These are phyloP conservation scores for Lipophrys pholis DNA, from an alignment of 2,113 vertebrate species.

Conservation along the genomic window DNA sequence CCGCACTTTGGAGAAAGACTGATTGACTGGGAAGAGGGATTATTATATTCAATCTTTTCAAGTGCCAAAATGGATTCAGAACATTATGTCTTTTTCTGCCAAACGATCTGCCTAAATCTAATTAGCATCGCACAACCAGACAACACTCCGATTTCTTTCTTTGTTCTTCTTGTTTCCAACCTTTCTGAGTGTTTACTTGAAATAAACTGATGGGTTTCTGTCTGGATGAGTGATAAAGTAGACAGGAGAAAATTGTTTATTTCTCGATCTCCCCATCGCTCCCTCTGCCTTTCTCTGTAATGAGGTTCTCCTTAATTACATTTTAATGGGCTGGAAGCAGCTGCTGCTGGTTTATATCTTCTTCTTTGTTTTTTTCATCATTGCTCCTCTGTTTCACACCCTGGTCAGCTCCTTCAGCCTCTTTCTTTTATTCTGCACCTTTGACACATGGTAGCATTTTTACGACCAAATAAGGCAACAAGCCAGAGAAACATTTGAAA, in stretches of 20 bases:
- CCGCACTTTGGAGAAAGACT: constrained; percentile 39
- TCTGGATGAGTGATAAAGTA: constrained; percentile 62
- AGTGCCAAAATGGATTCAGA: constrained; percentile 47
- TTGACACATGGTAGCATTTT: no score
- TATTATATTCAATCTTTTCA: constrained; percentile 48
- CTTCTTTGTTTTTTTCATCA: neutral
- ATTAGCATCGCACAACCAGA: constrained; percentile 50
- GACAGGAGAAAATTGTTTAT: constrained; percentile 54
- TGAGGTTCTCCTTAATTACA: constrained; percentile 75
- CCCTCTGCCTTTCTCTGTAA: constrained; percentile 64
- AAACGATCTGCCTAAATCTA: constrained; percentile 57
- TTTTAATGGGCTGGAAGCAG: constrained; percentile 77
- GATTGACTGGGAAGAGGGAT: constrained; percentile 54
- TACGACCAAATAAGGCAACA: no score
- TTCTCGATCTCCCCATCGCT: constrained; percentile 42
- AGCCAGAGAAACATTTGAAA: no score
- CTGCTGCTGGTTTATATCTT: constrained; percentile 61
- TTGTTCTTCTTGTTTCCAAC: neutral
- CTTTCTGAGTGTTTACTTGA: constrained; percentile 51
- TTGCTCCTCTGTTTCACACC: neutral
- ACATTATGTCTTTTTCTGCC: constrained; percentile 54
- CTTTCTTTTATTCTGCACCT: no score
- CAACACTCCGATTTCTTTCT: neutral
- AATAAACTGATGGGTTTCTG: constrained; percentile 58
- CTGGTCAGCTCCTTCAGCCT: neutral